Evolutionary conservation across 2,113 vertebrate species (phyloP).

Genomic region (Pogonocichla stellata): DNA sequence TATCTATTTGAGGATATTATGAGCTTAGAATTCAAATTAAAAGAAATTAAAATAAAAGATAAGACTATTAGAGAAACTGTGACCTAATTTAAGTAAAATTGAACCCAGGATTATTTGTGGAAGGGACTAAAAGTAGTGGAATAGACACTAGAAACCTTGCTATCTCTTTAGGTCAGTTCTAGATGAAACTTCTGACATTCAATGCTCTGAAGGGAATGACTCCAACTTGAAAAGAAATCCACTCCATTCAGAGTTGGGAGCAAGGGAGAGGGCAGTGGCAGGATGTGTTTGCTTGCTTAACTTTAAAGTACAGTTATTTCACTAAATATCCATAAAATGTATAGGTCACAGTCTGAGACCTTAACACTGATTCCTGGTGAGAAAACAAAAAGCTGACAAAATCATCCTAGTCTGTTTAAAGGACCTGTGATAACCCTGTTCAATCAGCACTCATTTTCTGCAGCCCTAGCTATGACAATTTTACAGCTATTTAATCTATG

Average conservation of each 20-base stretch:
- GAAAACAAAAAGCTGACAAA: background rate
- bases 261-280: accelerated
- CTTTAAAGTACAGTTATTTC: background rate
- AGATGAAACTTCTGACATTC: background rate
- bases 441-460: background rate
- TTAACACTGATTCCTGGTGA: background rate
- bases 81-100: background rate
- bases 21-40: background rate
- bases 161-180: background rate
- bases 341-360: background rate
- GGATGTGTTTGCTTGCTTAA: background rate
- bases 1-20: background rate
- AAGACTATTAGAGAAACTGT: background rate
- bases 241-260: background rate
- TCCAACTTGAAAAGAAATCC: background rate
- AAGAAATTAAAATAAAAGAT: background rate
- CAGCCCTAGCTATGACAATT: background rate
- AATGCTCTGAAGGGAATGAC: background rate
- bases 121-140: background rate
- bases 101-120: background rate
- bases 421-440: background rate
- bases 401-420: background rate
- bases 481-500: background rate
- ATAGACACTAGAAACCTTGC: background rate
- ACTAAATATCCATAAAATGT: background rate